These are phyloP conservation scores for Nycteola revayana DNA, from an alignment of 2,888 invertebrate genomes.

Conservation along the genomic window DNA sequence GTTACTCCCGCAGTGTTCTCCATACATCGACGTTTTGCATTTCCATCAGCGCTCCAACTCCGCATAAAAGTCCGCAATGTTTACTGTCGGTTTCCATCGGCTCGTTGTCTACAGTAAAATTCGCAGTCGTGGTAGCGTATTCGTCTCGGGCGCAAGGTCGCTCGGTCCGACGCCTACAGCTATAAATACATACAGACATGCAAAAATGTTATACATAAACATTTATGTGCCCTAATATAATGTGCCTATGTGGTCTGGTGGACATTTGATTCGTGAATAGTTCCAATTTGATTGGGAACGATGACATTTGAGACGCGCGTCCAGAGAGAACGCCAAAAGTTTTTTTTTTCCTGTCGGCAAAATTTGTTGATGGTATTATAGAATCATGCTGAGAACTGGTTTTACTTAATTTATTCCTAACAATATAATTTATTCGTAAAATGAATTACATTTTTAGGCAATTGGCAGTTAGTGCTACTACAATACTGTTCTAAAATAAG, in stretches of 20 bases:
- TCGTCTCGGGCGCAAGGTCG: slow-evolving; percentile 76
- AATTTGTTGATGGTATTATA: background rate
- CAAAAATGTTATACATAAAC: slow-evolving; percentile 72
- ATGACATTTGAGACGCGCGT: no score
- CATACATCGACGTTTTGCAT: slow-evolving; percentile 9
- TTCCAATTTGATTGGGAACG: slow-evolving; percentile 28
- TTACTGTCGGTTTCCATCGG: slow-evolving; percentile 10
- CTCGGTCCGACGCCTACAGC: slow-evolving; percentile 65
- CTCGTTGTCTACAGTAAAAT: slow-evolving; percentile 25
- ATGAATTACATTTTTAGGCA: no score
- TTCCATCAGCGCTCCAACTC: background rate
- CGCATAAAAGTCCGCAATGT: slow-evolving; percentile 28
- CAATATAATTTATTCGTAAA: no score
- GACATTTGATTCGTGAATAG: slow-evolving; percentile 35
- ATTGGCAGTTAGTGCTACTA: no score
- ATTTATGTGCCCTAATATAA: slow-evolving; percentile 58
- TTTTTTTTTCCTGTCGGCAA: no score
- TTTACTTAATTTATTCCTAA: no score
- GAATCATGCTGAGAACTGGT: background rate
- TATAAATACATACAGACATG: slow-evolving; percentile 77
- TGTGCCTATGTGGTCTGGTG: slow-evolving; percentile 41
- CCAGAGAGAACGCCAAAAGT: no score
- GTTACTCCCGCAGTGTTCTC: background rate
- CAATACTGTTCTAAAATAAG: no score
- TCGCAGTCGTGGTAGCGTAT: slow-evolving; percentile 37